Percentiles rank a stretch among this genome's conserved stretches.
Conservation (phyloP, 2,888 invertebrate species). For the Hirtodrosophila alboralis region DNA sequence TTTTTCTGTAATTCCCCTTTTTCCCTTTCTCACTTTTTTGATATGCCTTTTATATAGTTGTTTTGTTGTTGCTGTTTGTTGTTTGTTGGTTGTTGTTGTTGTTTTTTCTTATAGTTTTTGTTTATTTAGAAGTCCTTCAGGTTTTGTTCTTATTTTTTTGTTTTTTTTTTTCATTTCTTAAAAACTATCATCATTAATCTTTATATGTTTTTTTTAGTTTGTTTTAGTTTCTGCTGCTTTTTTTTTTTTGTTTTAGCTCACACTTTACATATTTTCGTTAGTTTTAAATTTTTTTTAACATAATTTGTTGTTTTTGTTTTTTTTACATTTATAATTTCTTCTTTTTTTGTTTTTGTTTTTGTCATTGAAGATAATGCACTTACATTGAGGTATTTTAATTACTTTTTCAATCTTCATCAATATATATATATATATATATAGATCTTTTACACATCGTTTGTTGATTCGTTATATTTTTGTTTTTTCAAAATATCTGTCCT, state of each 20-base stretch:
- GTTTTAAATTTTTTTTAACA: slow-evolving; percentile 45
- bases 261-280: slow-evolving; percentile 46
- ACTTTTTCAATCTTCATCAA: slow-evolving; percentile 78
- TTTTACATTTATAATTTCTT: slow-evolving; percentile 32
- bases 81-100: slow-evolving; percentile 13
- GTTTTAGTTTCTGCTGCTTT: slow-evolving; percentile 11
- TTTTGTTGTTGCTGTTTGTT: no score
- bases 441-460: slow-evolving; percentile 40
- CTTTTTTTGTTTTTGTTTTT: slow-evolving; percentile 36
- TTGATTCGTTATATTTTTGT: slow-evolving; percentile 16
- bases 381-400: slow-evolving; percentile 80
- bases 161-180: slow-evolving; percentile 34
- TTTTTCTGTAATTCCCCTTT: slow-evolving; percentile 3
- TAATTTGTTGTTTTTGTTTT: slow-evolving; percentile 18
- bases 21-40: slow-evolving; percentile 50
- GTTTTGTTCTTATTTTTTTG: slow-evolving; percentile 24
- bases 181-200: slow-evolving; percentile 38
- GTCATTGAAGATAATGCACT: slow-evolving; percentile 76
- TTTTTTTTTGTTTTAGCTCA: slow-evolving; percentile 36
- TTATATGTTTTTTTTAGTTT: slow-evolving; percentile 18
- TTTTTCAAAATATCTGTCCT: slow-evolving; percentile 35
- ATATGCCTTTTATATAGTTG: slow-evolving; percentile 71
- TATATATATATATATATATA: no score
- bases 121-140: slow-evolving; percentile 17
- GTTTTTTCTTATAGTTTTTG: slow-evolving; percentile 12